Conservation (phyloP, 2,888 invertebrate genomes). For the Cremastobaeus sp. region DNA sequence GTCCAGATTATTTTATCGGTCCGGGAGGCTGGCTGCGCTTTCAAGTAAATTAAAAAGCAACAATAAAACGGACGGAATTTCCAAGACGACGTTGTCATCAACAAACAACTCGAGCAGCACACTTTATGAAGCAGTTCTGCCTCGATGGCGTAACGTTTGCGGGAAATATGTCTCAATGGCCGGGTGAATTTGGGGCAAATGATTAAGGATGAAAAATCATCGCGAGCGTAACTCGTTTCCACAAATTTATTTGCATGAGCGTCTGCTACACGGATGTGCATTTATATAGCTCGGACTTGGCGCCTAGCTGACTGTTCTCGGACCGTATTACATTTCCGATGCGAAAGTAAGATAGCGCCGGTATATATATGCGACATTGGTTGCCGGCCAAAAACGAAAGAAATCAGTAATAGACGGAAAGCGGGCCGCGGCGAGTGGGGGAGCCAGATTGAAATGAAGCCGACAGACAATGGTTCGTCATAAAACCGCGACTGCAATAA, state of each 20-base stretch:
- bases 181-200: constrained; percentile 31
- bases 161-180: constrained; percentile 16
- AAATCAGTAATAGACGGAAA: constrained; percentile 49
- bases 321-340: constrained; percentile 59
- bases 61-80: too few species aligned
- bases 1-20: constrained; percentile 21
- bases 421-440: constrained; percentile 20
- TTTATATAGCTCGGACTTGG: constrained; percentile 56
- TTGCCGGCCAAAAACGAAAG: constrained; percentile 56
- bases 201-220: constrained; percentile 50
- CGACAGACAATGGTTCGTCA: constrained; percentile 49
- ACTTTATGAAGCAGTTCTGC: constrained; percentile 7
- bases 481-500: constrained; percentile 35
- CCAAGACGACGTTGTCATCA: too few species aligned
- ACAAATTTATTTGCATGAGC: constrained; percentile 54
- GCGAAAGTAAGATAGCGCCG: constrained; percentile 46
- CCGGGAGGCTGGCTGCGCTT: constrained; percentile 1
- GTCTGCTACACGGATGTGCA: constrained; percentile 49
- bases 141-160: constrained; percentile 9
- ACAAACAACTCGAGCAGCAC: too few species aligned
- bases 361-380: constrained; percentile 48
- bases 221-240: constrained; percentile 49
- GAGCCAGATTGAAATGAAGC: constrained; percentile 48
- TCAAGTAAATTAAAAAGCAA: constrained; percentile 21
- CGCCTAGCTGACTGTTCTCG: constrained; percentile 61